Base-by-base conservation (phyloP, 2,113 vertebrate genomes). In the Zosterops hypoxanthus region DNA sequence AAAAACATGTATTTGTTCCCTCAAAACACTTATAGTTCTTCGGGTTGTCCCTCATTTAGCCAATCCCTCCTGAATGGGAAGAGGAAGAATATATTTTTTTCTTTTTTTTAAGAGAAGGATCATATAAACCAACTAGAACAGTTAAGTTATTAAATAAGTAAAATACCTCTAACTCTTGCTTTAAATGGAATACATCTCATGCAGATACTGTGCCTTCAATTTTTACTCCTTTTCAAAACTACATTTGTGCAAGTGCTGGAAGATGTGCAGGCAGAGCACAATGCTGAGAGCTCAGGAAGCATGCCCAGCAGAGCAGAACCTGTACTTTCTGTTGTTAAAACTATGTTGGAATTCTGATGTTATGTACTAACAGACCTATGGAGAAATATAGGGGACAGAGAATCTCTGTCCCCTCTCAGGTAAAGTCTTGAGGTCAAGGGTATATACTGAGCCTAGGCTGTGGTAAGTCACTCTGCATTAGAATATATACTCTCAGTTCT, bases 231-330 rank as follows among this genome's bases (percentile, higher is more conserved):
- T 56, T 81, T 91, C 57, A 71, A 52, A 89, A 42, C 25, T 17
- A 0, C 0, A 0, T 64, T 79, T n/a, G 29, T 60, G 18, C 0
- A 0, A n/a, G 52, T 64, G 24, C 47, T 87, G 23, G 76, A 60
- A 71, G 69, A 69, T 46, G 15, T 36, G 18, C 56, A 78, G 36
- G 28, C 19, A 66, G 25, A 86, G 18, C 1, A 0, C 36, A 41
- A 2, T n/a, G 42, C 46, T 55, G 42, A 68, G 6, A 75, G 26
- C 26, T 12, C 18, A 10, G 42, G 11, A 73, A 88, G 46, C 8
- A 4, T 17, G 60, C 31, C 42, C 21, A 64, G 56, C 44, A 64
- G 41, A 89, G 36, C 44, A 94, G 73, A 94, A 85, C 53, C 29
- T 87, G 41, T 23, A 44, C 24, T 70, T 89, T 84, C 72, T 85